Conservation (phyloP, 2,888 invertebrate species). For the Matsumyia berberina region DNA sequence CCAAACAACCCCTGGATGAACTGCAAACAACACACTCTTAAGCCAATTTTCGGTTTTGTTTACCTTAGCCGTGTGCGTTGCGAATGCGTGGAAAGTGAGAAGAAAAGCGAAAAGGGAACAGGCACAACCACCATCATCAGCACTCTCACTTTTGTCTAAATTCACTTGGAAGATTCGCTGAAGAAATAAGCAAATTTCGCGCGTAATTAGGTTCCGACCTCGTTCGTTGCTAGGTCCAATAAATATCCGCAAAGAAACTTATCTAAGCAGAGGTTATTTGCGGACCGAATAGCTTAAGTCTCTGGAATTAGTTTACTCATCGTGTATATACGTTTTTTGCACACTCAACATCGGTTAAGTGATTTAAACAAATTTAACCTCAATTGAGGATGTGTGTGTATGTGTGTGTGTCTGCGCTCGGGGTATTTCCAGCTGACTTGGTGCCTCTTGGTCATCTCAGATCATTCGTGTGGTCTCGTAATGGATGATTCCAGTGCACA, state of each 20-base stretch:
- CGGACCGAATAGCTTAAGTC: slow-evolving; percentile 19
- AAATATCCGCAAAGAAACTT: slow-evolving; percentile 35
- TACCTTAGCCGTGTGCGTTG: not conserved
- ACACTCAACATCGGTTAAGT: slow-evolving; percentile 33
- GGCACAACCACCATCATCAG: not conserved
- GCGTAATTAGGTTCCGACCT: slow-evolving; percentile 43
- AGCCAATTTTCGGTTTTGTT: slow-evolving; percentile 15
- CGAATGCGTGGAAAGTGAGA: slow-evolving; percentile 6
- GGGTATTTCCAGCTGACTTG: slow-evolving; percentile 45
- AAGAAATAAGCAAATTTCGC: slow-evolving; percentile 48
- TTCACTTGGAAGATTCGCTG: slow-evolving; percentile 24
- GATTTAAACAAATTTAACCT: slow-evolving; percentile 46
- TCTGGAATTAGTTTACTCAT: slow-evolving; percentile 50
- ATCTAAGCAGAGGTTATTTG: slow-evolving; percentile 41
- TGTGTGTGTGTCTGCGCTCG: not conserved
- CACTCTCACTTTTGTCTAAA: slow-evolving; percentile 5
- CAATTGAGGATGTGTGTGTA: slow-evolving; percentile 22
- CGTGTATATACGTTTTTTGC: slow-evolving; percentile 13
- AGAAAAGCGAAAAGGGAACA: slow-evolving; percentile 20
- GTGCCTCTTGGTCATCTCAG: slow-evolving; percentile 14
- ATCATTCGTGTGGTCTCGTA: slow-evolving; percentile 23
- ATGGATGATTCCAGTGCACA: slow-evolving; percentile 40
- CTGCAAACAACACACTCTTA: slow-evolving; percentile 29
- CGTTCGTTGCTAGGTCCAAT: slow-evolving; percentile 40
- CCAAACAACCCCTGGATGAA: slow-evolving; percentile 30